Conservation (phyloP, 2,113 vertebrate genomes). For the Picathartes gymnocephalus region DNA sequence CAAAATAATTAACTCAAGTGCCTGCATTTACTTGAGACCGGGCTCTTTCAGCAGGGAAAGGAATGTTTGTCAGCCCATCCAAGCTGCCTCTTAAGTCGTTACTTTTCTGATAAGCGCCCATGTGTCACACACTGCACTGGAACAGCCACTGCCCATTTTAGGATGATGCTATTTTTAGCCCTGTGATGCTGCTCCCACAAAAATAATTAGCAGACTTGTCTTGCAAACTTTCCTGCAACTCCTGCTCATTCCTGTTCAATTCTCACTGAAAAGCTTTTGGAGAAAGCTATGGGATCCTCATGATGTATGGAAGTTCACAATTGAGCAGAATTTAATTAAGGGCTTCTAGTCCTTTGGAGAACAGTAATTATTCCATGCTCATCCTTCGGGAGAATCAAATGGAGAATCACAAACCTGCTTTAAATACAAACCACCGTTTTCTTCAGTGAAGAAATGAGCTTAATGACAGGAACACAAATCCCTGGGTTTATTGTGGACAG, state of each 20-base stretch:
- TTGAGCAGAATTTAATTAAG: slow-evolving; percentile 6
- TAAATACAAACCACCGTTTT: neutral
- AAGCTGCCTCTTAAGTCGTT: neutral
- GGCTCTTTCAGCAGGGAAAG: neutral
- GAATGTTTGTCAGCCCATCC: neutral
- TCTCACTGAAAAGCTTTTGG: neutral
- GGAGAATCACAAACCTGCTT: neutral
- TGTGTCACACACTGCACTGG: neutral
- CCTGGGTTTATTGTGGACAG: neutral
- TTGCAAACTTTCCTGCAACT: neutral
- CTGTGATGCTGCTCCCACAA: neutral
- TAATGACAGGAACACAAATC: neutral
- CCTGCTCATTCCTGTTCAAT: neutral
- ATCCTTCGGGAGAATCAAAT: neutral
- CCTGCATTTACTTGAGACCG: neutral
- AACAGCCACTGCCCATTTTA: neutral
- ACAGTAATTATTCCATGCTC: neutral
- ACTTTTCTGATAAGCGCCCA: neutral
- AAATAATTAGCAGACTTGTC: neutral
- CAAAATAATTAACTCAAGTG: neutral
- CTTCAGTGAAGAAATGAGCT: neutral
- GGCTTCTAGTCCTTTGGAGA: neutral
- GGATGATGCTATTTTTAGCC: neutral
- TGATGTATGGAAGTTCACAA: neutral
- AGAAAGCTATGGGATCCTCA: neutral